Conservation (phyloP, 2,888 invertebrate genomes). For the Caenorhabditis wallacei region DNA sequence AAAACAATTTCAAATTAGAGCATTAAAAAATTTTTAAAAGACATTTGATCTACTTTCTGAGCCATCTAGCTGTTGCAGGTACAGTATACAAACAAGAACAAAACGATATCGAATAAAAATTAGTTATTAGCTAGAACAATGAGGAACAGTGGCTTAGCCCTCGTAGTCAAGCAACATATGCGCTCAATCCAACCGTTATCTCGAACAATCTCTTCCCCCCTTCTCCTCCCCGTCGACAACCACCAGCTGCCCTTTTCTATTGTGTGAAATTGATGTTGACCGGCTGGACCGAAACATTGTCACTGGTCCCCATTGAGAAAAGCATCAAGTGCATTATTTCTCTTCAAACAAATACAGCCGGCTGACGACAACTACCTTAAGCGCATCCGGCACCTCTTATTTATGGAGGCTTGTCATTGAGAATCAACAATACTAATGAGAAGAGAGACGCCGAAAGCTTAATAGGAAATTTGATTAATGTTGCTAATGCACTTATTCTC, state of each 20-base stretch:
- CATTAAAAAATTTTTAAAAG: no score
- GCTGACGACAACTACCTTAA: slow-evolving; percentile 51
- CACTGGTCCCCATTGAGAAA: slow-evolving; percentile 13
- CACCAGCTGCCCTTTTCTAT: slow-evolving; percentile 61
- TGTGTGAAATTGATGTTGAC: slow-evolving; percentile 58
- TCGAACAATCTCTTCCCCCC: slow-evolving; percentile 28
- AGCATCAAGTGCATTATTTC: slow-evolving; percentile 41
- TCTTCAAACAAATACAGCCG: slow-evolving; percentile 55
- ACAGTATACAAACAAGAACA: no score
- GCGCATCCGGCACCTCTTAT: slow-evolving; percentile 46
- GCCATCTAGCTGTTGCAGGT: no score
- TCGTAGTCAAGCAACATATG: slow-evolving; percentile 50
- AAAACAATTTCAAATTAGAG: no score
- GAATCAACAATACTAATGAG: slow-evolving; percentile 13
- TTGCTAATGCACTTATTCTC: background rate
- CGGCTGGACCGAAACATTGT: slow-evolving; percentile 39
- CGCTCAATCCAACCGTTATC: slow-evolving; percentile 45
- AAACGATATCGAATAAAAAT: background rate
- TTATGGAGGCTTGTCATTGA: slow-evolving; percentile 25
- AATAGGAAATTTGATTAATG: slow-evolving; percentile 44
- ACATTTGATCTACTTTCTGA: no score
- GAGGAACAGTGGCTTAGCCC: background rate
- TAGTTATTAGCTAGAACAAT: background rate
- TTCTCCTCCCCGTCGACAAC: background rate
- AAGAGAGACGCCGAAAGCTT: slow-evolving; percentile 27